Evolutionary conservation across 2,113 vertebrate genomes (phyloP), one percentile per base, ranked within the genome.

Genomic region (Hiodon tergisus): DNA sequence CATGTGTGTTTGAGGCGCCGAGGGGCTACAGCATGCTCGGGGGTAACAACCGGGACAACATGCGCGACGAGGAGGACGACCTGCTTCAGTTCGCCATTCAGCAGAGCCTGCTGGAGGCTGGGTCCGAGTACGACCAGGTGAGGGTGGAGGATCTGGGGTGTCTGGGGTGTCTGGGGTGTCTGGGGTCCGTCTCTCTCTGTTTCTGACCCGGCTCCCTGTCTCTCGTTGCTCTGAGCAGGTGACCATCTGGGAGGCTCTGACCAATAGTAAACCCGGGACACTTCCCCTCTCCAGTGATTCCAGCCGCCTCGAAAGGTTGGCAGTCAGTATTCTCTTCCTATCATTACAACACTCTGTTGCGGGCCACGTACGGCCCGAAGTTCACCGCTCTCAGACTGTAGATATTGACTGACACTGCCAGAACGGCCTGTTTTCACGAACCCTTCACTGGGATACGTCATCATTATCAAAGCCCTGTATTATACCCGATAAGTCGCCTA

Each of bases 171-270:
- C 13, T 4, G 50, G 50, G 55, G 8, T 68, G 3, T 68, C 31
- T 75, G 31, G 8, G 67, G 75, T 77, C 67, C 67, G 46, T 80
- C 11, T 57, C 51, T 58, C 17, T 78, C 48, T n/a, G 47, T 52
- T 78, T 72, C 71, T 79, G 58, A 14, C 6, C 67, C 55, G 0
- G 0, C 60, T 67, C 31, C 72, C 9, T 69, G 1, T 66, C 54
- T 54, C 72, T 6, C 75, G 81, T 5, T 13, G 76, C 69, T 81
- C 48, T 46, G n/a, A 47, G 0, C 81, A 99, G 97, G 97, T 98
- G 78, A 99, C 96, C 68, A 97, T 99, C 84, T 99, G 97, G 97
- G 97, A 98, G 85, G 97, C 97, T 0, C 86, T 99, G 86, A 97
- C 95, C 81, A 99, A 99, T 84, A 98, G 96, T 92, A 98, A 98